These are phyloP conservation scores for Otus scops DNA, from an alignment of 2,797 vertebrate species.

Conservation along the genomic window DNA sequence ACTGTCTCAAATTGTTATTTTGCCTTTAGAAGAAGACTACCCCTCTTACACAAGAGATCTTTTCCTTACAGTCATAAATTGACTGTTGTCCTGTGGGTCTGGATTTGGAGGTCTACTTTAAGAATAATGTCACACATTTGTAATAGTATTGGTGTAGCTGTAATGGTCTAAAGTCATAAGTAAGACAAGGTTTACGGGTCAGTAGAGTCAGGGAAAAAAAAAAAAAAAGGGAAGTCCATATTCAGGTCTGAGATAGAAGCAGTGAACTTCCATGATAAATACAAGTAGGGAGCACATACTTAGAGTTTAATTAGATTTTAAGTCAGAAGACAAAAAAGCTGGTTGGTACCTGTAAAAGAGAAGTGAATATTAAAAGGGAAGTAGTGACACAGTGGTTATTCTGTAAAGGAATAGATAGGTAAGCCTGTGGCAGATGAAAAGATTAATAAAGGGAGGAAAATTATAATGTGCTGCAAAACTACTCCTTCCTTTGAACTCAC, in stretches of 20 bases:
- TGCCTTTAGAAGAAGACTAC: background rate
- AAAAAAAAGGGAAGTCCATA: background rate
- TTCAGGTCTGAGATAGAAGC: background rate
- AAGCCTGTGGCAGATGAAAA: background rate
- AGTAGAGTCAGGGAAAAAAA: background rate
- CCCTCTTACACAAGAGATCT: background rate
- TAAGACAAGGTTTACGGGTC: background rate
- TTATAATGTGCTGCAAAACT: background rate
- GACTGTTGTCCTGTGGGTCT: background rate
- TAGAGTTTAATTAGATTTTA: background rate
- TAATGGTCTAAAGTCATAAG: background rate
- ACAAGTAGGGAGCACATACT: background rate
- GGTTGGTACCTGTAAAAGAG: background rate
- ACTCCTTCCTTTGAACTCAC: background rate
- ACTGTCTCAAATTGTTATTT: background rate
- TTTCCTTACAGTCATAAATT: background rate
- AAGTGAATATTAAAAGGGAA: background rate
- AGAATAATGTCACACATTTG: background rate
- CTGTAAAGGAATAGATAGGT: background rate
- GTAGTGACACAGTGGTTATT: background rate
- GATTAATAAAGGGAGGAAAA: slow-evolving; percentile 20
- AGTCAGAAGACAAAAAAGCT: background rate
- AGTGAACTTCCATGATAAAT: background rate
- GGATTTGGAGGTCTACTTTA: background rate
- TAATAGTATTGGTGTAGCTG: background rate